Base-by-base conservation (phyloP, 2,113 vertebrate species). In the Engystomops pustulosus region DNA sequence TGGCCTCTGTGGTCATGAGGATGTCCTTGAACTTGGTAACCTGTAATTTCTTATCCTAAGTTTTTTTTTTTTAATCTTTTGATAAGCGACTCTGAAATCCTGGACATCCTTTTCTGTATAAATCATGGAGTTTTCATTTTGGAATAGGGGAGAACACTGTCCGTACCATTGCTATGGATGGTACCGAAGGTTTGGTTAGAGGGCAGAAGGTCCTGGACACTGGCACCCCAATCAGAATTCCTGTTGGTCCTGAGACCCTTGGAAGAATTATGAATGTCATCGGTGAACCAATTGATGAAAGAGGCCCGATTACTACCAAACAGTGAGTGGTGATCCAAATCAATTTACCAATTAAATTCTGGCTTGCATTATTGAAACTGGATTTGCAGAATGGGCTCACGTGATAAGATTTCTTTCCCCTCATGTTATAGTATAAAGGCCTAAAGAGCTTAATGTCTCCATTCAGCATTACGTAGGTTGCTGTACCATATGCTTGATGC, bases 181-280 rank as follows among this genome's bases (percentile, higher is more conserved):
- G 98, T 67, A 99, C 98, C 0, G 98, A 99, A 81, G 98, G 98
- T 51, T 91, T 99, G 88, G 97, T 99, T 30, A 96, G 98, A 87
- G 98, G 98, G 18, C 98, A 99, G 91, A 95, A 95, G 79, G 97
- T 98, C 58, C 88, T 98, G 88, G 98, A 99, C 90, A 97, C 96
- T 0, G 98, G 98, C 0, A 96, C 96, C 0, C 97, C 98, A 76
- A 99, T 99, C 91, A 96, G 95, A 88, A 99, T 99, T 89, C 98
- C 98, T 1, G 98, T 99, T 7, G 98, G 98, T 32, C 98, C 97
- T 0, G 98, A 99, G 88, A 98, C 98, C 1, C 90, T 99, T 85
- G 98, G 98, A 69, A 95, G 98, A 88, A 99, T 99, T 87, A 99
- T 99, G 98, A 99, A 99, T 55, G 98, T 99, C 87, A 99, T 99